A percentile compares a stretch with the other conserved stretches of the same genome.
Conservation (phyloP, 2,888 invertebrate species). For the Caenorhabditis plicata region DNA sequence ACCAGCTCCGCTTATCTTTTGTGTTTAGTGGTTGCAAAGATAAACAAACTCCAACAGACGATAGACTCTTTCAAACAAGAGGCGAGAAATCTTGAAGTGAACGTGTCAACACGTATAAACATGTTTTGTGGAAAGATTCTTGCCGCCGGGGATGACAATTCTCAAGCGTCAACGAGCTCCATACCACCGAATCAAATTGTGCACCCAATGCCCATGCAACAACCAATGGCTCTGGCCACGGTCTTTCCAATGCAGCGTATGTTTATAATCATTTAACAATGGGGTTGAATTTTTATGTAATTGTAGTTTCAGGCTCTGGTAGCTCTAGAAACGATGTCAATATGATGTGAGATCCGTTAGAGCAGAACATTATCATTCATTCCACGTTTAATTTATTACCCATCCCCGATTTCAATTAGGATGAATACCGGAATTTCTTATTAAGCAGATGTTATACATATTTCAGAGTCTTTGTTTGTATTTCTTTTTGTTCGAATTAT, state of each 20-base stretch:
- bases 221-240: constrained; percentile 8
- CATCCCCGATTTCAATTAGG: too few relatives aligned
- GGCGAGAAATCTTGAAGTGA: constrained; percentile 1
- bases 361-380: too few relatives aligned
- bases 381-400: too few relatives aligned
- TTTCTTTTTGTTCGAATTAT: too few relatives aligned
- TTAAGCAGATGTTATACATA: too few relatives aligned
- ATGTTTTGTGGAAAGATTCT: neutral
- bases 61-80: neutral
- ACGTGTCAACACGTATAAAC: neutral
- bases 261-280: neutral
- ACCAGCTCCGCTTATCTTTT: too few relatives aligned
- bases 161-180: neutral
- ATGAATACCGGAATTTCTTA: too few relatives aligned
- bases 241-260: constrained; percentile 20
- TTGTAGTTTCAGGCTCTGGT: neutral
- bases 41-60: neutral
- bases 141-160: neutral
- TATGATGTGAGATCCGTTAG: neutral
- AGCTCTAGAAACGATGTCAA: constrained; percentile 1
- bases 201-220: neutral
- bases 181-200: constrained; percentile 1
- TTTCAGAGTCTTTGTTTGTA: too few relatives aligned
- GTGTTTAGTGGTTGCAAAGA: neutral
- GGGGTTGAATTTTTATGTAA: neutral